Conservation (phyloP, 2,113 vertebrate species). For the Narcine bancroftii region DNA sequence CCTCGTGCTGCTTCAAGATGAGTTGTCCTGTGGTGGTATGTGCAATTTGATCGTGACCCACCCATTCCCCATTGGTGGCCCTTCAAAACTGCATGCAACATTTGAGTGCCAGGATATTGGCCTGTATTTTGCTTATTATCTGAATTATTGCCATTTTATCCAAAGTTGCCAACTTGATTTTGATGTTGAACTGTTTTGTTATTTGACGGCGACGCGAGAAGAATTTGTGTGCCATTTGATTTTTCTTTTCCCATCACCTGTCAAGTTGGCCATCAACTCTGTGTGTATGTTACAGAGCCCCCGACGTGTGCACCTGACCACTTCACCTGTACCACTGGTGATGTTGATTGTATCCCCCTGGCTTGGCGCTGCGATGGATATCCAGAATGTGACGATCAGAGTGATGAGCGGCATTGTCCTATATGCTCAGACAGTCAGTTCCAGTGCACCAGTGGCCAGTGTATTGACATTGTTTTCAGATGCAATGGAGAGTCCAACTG, state of each 20-base stretch:
- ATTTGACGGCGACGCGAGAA: background rate
- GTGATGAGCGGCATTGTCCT: constrained; percentile 86
- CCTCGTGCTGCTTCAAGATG: constrained; percentile 85
- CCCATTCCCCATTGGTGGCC: background rate
- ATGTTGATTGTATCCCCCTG: constrained; percentile 92
- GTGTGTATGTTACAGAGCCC: constrained; percentile 67
- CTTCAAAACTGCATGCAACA: background rate
- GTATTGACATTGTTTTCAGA: constrained; percentile 68
- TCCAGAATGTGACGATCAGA: constrained; percentile 84
- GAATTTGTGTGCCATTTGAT: background rate
- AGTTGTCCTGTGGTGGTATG: constrained; percentile 89
- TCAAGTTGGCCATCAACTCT: constrained; percentile 13
- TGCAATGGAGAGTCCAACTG: constrained; percentile 89
- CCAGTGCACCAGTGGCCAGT: constrained; percentile 90
- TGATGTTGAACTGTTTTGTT: background rate
- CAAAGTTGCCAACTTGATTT: background rate
- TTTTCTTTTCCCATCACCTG: background rate
- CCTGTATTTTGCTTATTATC: background rate
- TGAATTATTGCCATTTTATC: background rate
- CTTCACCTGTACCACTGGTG: constrained; percentile 87
- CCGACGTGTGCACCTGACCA: constrained; percentile 94
- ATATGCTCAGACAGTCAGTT: constrained; percentile 82
- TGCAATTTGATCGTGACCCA: background rate
- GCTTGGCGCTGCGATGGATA: constrained; percentile 90
- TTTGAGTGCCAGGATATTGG: background rate